A percentile compares a stretch with the other conserved stretches of the same genome.
phyloP scores from a whole-genome alignment of 2,113 vertebrate genomes.

The Meles meles region DNA sequence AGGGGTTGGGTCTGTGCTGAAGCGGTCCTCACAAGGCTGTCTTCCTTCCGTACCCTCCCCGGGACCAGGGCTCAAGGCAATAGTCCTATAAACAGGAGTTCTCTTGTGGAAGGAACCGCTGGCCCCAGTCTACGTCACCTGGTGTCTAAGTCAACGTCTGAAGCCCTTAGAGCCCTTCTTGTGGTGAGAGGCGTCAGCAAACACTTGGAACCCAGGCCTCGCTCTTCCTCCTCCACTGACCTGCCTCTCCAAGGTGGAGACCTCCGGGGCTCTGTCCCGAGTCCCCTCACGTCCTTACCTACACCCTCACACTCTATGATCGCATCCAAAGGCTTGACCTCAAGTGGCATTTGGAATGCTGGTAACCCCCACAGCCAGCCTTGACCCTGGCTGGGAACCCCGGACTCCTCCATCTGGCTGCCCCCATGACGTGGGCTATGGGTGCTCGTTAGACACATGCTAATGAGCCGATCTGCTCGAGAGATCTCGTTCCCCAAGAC shows the following conservation, averaged over 20 bases:
- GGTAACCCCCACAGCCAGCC: too few relatives aligned
- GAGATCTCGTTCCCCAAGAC: neutral
- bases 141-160: neutral
- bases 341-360: neutral
- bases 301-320: accelerated
- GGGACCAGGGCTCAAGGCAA: accelerated
- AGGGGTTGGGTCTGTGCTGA: neutral
- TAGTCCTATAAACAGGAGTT: accelerated
- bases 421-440: accelerated
- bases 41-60: neutral
- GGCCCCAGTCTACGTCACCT: neutral
- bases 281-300: too few relatives aligned
- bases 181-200: too few relatives aligned
- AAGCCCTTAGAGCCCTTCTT: too few relatives aligned
- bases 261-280: neutral
- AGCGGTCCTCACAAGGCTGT: neutral
- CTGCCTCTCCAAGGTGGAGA: neutral
- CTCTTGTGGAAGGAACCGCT: neutral
- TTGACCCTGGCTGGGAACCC: too few relatives aligned
- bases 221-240: neutral
- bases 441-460: too few relatives aligned
- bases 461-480: neutral
- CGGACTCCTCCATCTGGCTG: neutral
- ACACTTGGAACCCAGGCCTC: too few relatives aligned
- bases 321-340: neutral